Base-by-base conservation (phyloP, 2,113 vertebrate species). In the Cynoglossus semilaevis region DNA sequence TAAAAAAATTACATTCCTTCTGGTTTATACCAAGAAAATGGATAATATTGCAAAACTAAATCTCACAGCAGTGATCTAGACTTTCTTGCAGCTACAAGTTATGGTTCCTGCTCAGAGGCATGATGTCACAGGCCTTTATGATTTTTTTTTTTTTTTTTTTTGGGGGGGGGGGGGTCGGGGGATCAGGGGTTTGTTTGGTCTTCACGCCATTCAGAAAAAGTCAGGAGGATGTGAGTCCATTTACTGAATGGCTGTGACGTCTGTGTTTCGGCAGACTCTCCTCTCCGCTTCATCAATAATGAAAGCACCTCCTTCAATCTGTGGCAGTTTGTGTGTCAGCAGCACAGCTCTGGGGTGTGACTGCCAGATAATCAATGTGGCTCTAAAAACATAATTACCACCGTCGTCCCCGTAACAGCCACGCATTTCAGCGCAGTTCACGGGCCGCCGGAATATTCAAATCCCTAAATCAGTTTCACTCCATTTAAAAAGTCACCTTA, bases 401-500 rank as follows among this genome's bases (percentile, higher is more conserved):
- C 42, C 56, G 63, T 54, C 48, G 58, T 71, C 55, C 42, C 40
- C 29, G 35, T 67, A 67, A 59, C 55, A 55, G 58, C 12, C 45
- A 41, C 55, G 57, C 59, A 72, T 61, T 77, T 68, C 64, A 57
- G 40, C 42, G 51, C 19, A 63, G 62, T 59, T 68, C 51, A 49
- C 36, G 43, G 17, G 16, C 22, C 36, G 63, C 37, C 43, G 34
- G 58, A 67, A 63, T 44, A 50, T 67, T 76, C 66, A 53, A 66
- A 70, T 54, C 37, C 45, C 49, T 58, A 8, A 42, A 67, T 71
- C 63, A 54, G 54, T 60, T 58, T 52, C 37, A 50, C 63, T 65
- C 36, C 47, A 65, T 57, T 53, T 57, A 59, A 69, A 63, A 8
- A 43, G 43, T 43, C 58, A 22, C 22, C 37, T 44, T 57, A 52